Base-by-base conservation (phyloP, 2,113 vertebrate genomes). In the Daphoenositta chrysoptera region DNA sequence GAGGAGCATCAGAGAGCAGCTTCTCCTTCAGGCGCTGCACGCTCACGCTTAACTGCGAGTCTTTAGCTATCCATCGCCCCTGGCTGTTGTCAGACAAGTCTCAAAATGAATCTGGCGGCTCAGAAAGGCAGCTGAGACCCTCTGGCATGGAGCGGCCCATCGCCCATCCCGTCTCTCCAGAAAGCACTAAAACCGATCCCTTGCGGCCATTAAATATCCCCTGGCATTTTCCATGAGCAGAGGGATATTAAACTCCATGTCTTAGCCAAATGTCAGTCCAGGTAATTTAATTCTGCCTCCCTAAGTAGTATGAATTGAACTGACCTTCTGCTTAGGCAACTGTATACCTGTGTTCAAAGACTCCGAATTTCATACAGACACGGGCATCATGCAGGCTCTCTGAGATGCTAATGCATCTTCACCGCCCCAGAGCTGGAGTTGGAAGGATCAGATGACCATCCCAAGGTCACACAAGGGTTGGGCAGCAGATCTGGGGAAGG, bases 231-330 rank as follows among this genome's bases (percentile, higher is more conserved):
- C 89, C 60, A 87, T 17, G 56, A 95, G 94, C 92, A 85, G 89
- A 94, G 83, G 79, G 92, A 96, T 91, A 97, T 97, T 97, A 96
- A 97, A 94, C 92, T 94, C 93, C 91, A 83, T 77, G 91, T 83
- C 94, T 96, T 97, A 96, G 94, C 91, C 95, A 96, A 96, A 97
- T 97, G 95, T 96, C 95, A 96, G 87, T 95, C 93, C 88, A 73
- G 66, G 92, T 95, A 95, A 95, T 97, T 97, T 97, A 97, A 97
- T 96, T 96, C 90, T 95, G 87, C 79, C 60, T 96, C 40, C 68
- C 85, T 94, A 95, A 95, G 93, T 93, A 94, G 94, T 97, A 96
- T 95, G 93, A 95, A 97, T 96, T 88, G 96, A 96, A 90, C 90
- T 95, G 96, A 97, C 95, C 94, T 97, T 96, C 96, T 94, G 87